These are phyloP conservation scores for Saxidomus purpurata DNA, from an alignment of 1,140 invertebrate species.

Conservation along the genomic window DNA sequence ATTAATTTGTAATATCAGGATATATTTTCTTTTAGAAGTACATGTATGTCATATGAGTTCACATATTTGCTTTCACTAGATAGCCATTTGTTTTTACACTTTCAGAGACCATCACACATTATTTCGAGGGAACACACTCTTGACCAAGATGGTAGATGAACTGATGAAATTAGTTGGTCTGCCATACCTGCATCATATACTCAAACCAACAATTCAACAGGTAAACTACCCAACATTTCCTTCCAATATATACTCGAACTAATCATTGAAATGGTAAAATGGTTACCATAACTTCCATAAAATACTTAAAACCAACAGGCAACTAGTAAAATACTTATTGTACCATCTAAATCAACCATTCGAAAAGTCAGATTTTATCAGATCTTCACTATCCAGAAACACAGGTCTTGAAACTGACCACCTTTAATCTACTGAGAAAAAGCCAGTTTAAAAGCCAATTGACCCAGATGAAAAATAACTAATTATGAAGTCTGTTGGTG, in stretches of 20 bases:
- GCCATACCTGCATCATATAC: slow-evolving; percentile 94
- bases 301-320: neutral
- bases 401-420: too few species aligned
- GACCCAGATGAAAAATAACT: too few species aligned
- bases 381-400: too few species aligned
- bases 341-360: slow-evolving; percentile 3
- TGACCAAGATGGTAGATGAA: slow-evolving; percentile 98
- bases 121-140: slow-evolving; percentile 96
- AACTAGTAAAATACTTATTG: neutral
- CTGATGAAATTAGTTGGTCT: slow-evolving; percentile 96
- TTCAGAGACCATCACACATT: slow-evolving; percentile 96
- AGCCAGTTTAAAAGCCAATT: too few species aligned
- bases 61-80: too few species aligned
- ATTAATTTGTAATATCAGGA: too few species aligned
- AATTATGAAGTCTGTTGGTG: too few species aligned
- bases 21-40: too few species aligned
- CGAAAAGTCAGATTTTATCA: too few species aligned
- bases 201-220: slow-evolving; percentile 93
- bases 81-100: too few species aligned
- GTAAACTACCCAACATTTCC: slow-evolving; percentile 91
- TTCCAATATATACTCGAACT: slow-evolving; percentile 94
- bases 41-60: too few species aligned
- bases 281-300: neutral
- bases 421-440: too few species aligned
- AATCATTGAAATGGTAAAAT: slow-evolving; percentile 92